These are phyloP conservation scores for Mesorhabditis spiculigera DNA, from an alignment of 2,888 invertebrate species.

Conservation along the genomic window DNA sequence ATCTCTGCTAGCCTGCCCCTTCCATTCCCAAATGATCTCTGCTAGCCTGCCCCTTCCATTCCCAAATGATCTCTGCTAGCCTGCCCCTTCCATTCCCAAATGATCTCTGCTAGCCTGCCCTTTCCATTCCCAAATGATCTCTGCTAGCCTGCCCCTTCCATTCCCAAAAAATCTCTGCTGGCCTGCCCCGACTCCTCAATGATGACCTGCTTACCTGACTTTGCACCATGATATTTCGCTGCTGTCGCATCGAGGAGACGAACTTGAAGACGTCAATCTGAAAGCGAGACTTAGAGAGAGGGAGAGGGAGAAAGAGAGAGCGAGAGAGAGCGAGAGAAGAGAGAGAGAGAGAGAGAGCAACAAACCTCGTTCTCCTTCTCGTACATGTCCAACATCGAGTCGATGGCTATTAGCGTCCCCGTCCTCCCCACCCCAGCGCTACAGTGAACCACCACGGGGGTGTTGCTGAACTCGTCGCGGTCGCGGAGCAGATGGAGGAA, in stretches of 20 bases:
- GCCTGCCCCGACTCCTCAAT: background rate
- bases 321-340: background rate
- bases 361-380: conserved; percentile 70
- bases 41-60: conserved; percentile 47
- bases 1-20: background rate
- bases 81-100: too few relatives aligned
- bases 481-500: conserved; percentile 45
- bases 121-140: conserved; percentile 62
- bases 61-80: conserved; percentile 59
- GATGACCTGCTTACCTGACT: conserved; percentile 68
- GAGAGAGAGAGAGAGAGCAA: background rate
- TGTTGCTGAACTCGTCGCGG: conserved; percentile 62
- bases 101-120: background rate
- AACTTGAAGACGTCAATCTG: conserved; percentile 81
- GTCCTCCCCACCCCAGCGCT: conserved; percentile 91
- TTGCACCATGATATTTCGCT: conserved; percentile 88
- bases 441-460: conserved; percentile 72
- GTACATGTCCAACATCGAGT: conserved; percentile 81
- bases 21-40: too few relatives aligned
- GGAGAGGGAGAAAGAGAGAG: too few relatives aligned
- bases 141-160: conserved; percentile 28
- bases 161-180: conserved; percentile 60
- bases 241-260: conserved; percentile 81
- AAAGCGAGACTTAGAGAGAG: background rate
- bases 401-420: conserved; percentile 86